Evolutionary conservation across 1,140 invertebrate species (phyloP).

Genomic region (Brachionus rubens): DNA sequence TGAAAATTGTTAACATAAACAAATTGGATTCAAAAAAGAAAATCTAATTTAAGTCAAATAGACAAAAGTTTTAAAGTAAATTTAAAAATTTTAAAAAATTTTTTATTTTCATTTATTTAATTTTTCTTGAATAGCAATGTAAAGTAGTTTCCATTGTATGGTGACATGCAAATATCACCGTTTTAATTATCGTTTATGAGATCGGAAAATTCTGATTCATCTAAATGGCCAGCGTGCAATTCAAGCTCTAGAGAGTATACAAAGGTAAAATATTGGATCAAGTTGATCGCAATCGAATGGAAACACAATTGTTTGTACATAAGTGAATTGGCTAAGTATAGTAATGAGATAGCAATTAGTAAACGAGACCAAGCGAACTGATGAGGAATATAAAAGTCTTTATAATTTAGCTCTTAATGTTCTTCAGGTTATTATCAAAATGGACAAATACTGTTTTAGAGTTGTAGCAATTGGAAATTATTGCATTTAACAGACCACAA

Average conservation of each 20-base stretch:
- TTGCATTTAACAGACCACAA: slow-evolving; percentile 94
- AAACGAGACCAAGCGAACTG: slow-evolving; percentile 74
- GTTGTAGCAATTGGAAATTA: slow-evolving; percentile 82
- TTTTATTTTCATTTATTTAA: slow-evolving; percentile 46
- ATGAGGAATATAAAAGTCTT: slow-evolving; percentile 87
- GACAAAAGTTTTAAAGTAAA: slow-evolving; percentile 86
- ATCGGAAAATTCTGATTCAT: slow-evolving; percentile 86
- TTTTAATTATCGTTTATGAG: slow-evolving; percentile 95
- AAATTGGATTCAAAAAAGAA: slow-evolving; percentile 96
- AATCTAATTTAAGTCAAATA: slow-evolving; percentile 84
- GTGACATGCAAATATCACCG: slow-evolving; percentile 99
- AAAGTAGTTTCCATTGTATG: slow-evolving; percentile 97
- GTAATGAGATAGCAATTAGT: slow-evolving; percentile 73
- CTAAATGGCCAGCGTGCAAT: slow-evolving; percentile 80
- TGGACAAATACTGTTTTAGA: slow-evolving; percentile 98
- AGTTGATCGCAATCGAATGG: slow-evolving; percentile 86
- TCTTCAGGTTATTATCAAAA: slow-evolving; percentile 83
- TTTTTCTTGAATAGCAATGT: slow-evolving; percentile 63
- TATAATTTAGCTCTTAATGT: slow-evolving; percentile 84
- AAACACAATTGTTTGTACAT: slow-evolving; percentile 97
- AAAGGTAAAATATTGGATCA: slow-evolving; percentile 94
- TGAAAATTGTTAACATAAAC: slow-evolving; percentile 86
- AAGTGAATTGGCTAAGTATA: slow-evolving; percentile 88
- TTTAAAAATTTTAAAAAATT: background rate
- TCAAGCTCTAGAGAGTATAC: slow-evolving; percentile 70